Percentiles rank a stretch among this genome's conserved stretches.
phyloP scores from a whole-genome alignment of 2,113 vertebrate species.

The Capreolus pygargus region DNA sequence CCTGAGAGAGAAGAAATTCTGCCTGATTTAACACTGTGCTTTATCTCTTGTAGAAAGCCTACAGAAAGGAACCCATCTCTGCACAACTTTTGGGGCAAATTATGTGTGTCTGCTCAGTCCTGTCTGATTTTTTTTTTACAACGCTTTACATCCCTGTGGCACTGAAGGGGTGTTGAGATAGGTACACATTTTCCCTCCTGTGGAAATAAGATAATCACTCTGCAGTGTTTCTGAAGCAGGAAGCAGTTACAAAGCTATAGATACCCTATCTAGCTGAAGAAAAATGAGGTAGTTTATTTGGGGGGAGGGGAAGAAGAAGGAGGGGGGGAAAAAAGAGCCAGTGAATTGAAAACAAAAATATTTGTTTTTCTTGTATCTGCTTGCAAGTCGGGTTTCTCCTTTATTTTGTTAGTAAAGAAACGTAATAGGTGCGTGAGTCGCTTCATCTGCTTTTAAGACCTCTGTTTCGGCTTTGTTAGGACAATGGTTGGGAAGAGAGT shows the following conservation, averaged over 20 bases:
- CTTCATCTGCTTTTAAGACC: neutral
- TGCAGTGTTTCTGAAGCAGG: neutral
- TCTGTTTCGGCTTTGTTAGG: neutral
- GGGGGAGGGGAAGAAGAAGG: neutral
- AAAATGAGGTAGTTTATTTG: neutral
- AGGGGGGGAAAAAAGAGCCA: neutral
- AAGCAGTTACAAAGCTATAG: neutral
- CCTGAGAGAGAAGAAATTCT: neutral
- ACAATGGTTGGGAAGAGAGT: neutral
- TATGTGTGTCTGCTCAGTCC: neutral
- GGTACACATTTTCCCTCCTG: neutral
- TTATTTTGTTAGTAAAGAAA: slow-evolving; percentile 10
- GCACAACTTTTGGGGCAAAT: neutral
- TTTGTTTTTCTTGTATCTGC: neutral
- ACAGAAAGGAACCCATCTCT: neutral
- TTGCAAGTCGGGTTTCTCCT: neutral
- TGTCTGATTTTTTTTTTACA: neutral
- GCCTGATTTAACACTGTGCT: neutral
- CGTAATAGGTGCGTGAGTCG: neutral
- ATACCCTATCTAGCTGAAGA: neutral
- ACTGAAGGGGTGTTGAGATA: neutral
- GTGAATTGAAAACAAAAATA: neutral
- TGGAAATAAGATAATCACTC: neutral
- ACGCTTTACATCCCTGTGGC: neutral
- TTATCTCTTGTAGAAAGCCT: neutral